These are phyloP conservation scores for Oncopodura yosiiana DNA, from an alignment of 1,140 invertebrate genomes.

Conservation along the genomic window DNA sequence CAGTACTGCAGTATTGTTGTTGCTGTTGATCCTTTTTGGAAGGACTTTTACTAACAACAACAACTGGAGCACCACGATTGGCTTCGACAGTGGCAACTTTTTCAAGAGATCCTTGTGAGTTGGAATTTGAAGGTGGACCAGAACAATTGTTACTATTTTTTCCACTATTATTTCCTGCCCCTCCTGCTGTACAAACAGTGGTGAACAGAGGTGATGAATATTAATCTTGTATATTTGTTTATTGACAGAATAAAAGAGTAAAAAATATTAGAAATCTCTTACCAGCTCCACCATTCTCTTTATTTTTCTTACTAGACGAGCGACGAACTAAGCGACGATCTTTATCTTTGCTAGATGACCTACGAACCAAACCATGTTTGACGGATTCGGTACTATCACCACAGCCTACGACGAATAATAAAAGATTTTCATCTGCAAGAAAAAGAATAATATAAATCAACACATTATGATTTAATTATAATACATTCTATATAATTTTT, in stretches of 20 bases:
- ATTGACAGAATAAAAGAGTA: no score
- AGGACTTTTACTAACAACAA: no score
- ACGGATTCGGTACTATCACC: slow-evolving; percentile 55
- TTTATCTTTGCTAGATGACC: slow-evolving; percentile 56
- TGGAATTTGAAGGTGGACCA: not conserved
- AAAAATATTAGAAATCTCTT: no score
- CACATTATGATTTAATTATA: slow-evolving; percentile 9
- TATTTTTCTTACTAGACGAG: slow-evolving; percentile 55
- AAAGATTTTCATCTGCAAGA: not conserved
- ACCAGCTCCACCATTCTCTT: slow-evolving; percentile 48
- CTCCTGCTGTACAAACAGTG: no score
- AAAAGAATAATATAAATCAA: no score
- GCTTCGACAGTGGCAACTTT: no score
- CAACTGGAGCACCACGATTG: no score
- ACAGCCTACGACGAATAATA: slow-evolving; percentile 30
- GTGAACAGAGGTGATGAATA: no score
- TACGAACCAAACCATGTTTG: slow-evolving; percentile 52
- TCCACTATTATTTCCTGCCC: not conserved
- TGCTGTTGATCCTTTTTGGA: no score
- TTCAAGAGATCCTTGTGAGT: no score
- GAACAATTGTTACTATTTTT: slow-evolving; percentile 2
- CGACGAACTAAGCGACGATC: slow-evolving; percentile 51
- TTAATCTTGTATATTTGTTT: no score
- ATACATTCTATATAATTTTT: slow-evolving; percentile 1
- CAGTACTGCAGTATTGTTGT: not conserved